Percentiles rank a stretch among this genome's conserved stretches.
Conservation (phyloP, 2,888 invertebrate species). For the Syrphus vitripennis region DNA sequence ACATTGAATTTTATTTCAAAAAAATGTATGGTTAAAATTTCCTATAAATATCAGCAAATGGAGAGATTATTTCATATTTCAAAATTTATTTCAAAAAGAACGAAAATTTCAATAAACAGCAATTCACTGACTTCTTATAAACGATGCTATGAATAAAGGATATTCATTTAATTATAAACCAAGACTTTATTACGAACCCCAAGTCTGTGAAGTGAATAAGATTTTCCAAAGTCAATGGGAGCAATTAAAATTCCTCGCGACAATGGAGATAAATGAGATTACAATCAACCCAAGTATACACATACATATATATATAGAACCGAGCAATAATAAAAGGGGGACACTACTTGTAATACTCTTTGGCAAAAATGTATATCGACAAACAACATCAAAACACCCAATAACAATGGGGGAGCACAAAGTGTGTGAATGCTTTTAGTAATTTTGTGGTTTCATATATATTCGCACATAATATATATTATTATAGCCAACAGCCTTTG, state of each 20-base stretch:
- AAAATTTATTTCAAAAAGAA: too few relatives aligned
- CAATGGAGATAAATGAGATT: constrained; percentile 30
- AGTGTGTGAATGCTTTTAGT: constrained; percentile 9
- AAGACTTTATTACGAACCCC: not conserved
- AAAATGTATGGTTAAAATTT: too few relatives aligned
- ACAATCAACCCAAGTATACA: not conserved
- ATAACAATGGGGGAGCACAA: not conserved
- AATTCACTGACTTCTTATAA: not conserved
- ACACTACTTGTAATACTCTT: not conserved
- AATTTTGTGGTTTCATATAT: constrained; percentile 32
- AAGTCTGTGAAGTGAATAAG: not conserved
- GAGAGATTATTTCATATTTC: too few relatives aligned
- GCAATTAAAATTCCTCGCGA: constrained; percentile 41
- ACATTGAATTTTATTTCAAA: too few relatives aligned
- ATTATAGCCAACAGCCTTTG: constrained; percentile 1
- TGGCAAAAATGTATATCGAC: constrained; percentile 24
- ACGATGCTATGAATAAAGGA: constrained; percentile 5
- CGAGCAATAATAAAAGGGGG: too few relatives aligned
- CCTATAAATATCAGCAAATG: too few relatives aligned
- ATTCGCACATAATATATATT: constrained; percentile 21
- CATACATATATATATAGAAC: too few relatives aligned
- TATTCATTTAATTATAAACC: constrained; percentile 38
- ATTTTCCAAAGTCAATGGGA: not conserved
- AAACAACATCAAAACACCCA: not conserved
- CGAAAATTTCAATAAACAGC: not conserved